Conservation (phyloP, 2,888 invertebrate genomes). For the Drosophila conformis region DNA sequence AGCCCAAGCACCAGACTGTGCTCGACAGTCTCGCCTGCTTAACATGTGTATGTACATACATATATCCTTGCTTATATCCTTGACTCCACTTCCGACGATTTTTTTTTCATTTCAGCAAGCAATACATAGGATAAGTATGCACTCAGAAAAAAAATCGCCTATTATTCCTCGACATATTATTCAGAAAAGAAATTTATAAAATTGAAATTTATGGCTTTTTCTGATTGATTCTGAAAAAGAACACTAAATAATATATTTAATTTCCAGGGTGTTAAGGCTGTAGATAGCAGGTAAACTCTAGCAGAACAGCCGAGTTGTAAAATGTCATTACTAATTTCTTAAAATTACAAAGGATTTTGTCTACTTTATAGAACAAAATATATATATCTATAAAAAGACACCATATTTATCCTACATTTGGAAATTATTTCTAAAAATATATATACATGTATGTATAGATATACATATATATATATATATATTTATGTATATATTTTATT, state of each 20-base stretch:
- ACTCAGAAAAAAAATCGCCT: neutral
- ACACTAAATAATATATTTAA: too few species aligned
- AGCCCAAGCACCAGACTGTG: conserved; percentile 6
- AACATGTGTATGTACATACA: neutral
- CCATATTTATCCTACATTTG: too few species aligned
- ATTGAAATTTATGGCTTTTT: neutral
- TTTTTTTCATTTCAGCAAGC: neutral
- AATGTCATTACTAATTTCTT: too few species aligned
- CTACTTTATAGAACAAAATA: too few species aligned
- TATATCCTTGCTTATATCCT: neutral
- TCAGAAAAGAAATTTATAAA: neutral
- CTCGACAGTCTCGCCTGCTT: conserved; percentile 7
- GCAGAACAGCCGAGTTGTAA: too few species aligned
- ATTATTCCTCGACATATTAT: too few species aligned
- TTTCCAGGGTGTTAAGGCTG: too few species aligned
- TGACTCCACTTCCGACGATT: conserved; percentile 16
- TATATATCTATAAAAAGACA: too few species aligned
- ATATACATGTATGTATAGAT: too few species aligned
- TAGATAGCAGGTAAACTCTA: too few species aligned
- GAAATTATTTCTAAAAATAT: neutral
- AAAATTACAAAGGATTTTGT: too few species aligned
- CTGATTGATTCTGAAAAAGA: neutral
- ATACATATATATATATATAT: neutral
- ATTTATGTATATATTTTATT: too few species aligned
- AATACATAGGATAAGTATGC: neutral